Evolutionary conservation across 2,113 vertebrate genomes (phyloP), one percentile per base, ranked within the genome.

Genomic region (Thinocorus orbignyianus): DNA sequence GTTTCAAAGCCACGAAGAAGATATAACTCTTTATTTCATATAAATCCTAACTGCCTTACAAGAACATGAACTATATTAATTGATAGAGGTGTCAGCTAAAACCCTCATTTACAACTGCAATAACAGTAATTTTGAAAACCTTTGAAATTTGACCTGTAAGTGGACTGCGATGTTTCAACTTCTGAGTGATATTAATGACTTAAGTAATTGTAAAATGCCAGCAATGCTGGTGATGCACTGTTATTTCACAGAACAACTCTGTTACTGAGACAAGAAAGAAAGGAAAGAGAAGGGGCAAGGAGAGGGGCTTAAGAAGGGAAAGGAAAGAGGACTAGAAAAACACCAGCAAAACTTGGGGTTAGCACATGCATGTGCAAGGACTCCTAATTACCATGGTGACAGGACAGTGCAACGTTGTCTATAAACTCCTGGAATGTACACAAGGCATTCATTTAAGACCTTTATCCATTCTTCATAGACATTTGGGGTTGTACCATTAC

Each of bases 111-210:
- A 91, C 61, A 94, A 31, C 25, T 44, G 17, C 51, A 81, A 13
- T 68, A 64, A 71, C 30, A 88, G 48, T 76, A 94, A 78, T 94
- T 96, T 70, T 95, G 89, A 94, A 96, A 97, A 88, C n/a, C 86
- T 92, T 94, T 93, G 82, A 25, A 94, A 93, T 86, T 94, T 89
- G 78, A 62, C 73, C 93, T 87, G 57, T 60, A 96, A 96, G 92
- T 95, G 82, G 58, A 96, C 77, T 90, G 54, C 68, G 70, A 81
- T 95, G 74, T 92, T 92, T 96, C 88, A 93, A 81, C 76, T 88
- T 90, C 86, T 93, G 51, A 88, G 69, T 12, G 3, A 88, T 82
- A 97, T 61, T 92, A 91, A 55, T 51, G 4, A 81, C 84, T 68
- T 93, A 55, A n/a, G 31, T 61, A 95, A 90, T 23, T 90, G 58